Conservation (phyloP, 1,140 invertebrate genomes). For the Magallana gigas region DNA sequence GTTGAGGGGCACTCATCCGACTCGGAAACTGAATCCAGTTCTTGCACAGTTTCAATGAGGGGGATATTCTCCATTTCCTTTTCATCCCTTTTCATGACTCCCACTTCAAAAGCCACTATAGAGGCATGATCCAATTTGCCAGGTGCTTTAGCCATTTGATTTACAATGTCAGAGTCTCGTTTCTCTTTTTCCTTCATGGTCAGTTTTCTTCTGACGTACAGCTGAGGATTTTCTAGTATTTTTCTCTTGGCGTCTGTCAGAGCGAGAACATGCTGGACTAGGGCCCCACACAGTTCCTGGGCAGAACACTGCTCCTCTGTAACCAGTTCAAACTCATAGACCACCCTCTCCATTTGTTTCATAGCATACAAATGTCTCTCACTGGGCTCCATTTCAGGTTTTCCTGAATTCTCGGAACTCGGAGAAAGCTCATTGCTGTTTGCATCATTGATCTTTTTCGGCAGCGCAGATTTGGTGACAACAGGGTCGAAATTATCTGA, state of each 20-base stretch:
- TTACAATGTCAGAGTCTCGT: slow-evolving; percentile 76
- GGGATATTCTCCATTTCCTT: slow-evolving; percentile 65
- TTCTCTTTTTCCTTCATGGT: slow-evolving; percentile 72
- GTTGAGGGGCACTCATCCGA: slow-evolving; percentile 36
- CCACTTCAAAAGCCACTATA: slow-evolving; percentile 89
- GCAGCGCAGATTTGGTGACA: slow-evolving; percentile 93
- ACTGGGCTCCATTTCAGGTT: slow-evolving; percentile 77
- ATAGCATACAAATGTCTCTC: slow-evolving; percentile 79
- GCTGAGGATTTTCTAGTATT: slow-evolving; percentile 77
- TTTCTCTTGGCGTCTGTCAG: slow-evolving; percentile 78
- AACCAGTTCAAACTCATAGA: slow-evolving; percentile 78
- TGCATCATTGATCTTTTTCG: slow-evolving; percentile 68
- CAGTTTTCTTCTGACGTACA: slow-evolving; percentile 74
- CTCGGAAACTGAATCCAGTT: slow-evolving; percentile 5
- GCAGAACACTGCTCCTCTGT: slow-evolving; percentile 77
- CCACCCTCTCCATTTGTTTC: slow-evolving; percentile 79
- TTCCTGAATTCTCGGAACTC: slow-evolving; percentile 52
- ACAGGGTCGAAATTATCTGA: slow-evolving; percentile 97
- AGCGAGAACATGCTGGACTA: slow-evolving; percentile 78
- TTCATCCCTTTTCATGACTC: slow-evolving; percentile 66
- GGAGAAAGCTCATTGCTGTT: slow-evolving; percentile 63
- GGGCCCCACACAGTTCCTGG: slow-evolving; percentile 77
- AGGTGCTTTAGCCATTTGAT: slow-evolving; percentile 83
- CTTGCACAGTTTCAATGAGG: slow-evolving; percentile 45
- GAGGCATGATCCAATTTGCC: slow-evolving; percentile 97